Evolutionary conservation across 2,888 invertebrate genomes (phyloP).

Genomic region (Mylabris sibirica): DNA sequence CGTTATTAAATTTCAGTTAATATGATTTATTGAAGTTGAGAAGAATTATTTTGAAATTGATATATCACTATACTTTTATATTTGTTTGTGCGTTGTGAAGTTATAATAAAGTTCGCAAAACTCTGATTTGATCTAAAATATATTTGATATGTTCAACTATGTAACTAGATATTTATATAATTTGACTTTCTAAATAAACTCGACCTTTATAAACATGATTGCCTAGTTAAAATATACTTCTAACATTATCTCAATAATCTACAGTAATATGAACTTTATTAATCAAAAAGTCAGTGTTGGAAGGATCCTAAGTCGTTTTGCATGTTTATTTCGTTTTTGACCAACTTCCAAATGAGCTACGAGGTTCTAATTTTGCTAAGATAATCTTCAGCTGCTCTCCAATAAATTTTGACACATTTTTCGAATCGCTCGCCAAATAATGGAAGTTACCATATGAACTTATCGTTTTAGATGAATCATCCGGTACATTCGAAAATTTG

Average conservation of each 20-base stretch:
- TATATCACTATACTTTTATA: conserved; percentile 2
- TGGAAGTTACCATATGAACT: too few relatives aligned
- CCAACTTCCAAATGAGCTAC: too few relatives aligned
- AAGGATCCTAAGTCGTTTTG: too few relatives aligned
- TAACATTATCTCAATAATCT: not conserved
- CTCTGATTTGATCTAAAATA: not conserved
- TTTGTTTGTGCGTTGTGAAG: not conserved
- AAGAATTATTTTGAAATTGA: not conserved
- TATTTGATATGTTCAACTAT: not conserved
- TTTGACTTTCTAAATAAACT: not conserved
- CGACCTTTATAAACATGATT: not conserved
- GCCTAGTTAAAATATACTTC: not conserved
- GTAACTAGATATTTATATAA: not conserved
- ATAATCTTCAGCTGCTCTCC: too few relatives aligned
- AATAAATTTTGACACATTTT: too few relatives aligned
- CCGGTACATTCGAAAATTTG: too few relatives aligned
- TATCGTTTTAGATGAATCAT: too few relatives aligned
- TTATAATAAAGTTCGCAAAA: not conserved
- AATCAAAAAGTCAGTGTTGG: too few relatives aligned
- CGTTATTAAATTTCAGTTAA: conserved; percentile 29
- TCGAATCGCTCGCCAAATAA: too few relatives aligned
- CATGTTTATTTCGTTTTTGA: too few relatives aligned
- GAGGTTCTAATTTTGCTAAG: too few relatives aligned
- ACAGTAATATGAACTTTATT: too few relatives aligned
- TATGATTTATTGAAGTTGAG: conserved; percentile 25